Evolutionary conservation across 2,888 invertebrate species (phyloP), one percentile per base, ranked within the genome.

Genomic region (Oxycera nigricornis): DNA sequence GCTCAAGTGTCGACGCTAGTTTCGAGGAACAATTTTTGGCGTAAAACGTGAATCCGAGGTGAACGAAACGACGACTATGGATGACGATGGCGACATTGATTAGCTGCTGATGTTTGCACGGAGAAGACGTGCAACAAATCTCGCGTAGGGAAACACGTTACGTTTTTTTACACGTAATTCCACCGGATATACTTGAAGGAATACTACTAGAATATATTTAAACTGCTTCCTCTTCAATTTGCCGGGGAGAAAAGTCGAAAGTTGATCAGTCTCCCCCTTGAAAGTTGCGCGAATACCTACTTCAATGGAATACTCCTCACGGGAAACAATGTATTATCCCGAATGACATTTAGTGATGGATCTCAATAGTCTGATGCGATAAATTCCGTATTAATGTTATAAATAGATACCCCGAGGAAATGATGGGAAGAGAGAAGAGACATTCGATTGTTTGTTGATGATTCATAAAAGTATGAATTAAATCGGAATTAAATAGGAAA

Each of bases 321-420:
- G 57, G 57, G 28, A 61, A 62, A 39, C 41, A 68, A 68, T 35
- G 70, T 17, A 55, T 70, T 70, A 65, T 39, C 35, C 20, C 11
- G 35, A 70, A 70, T 70, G 70, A 70, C 70, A 70, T 70, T 70
- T 52, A 30, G 70, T 70, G 70, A 70, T 70, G 52, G 26, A 68
- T n/a, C n/a, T n/a, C n/a, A n/a, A n/a, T n/a, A n/a, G n/a, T n/a
- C n/a, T n/a, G n/a, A n/a, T n/a, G n/a, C n/a, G n/a, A n/a, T n/a
- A n/a, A n/a, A n/a, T n/a, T n/a, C n/a, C n/a, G n/a, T n/a, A n/a
- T n/a, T n/a, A n/a, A n/a, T n/a, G n/a, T n/a, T n/a, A n/a, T n/a
- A n/a, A n/a, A n/a, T n/a, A n/a, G n/a, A n/a, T n/a, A n/a, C n/a
- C n/a, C n/a, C n/a, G n/a, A n/a, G n/a, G n/a, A n/a, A n/a, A n/a